Percentiles rank a stretch among this genome's conserved stretches.
Conservation (phyloP, 2,113 vertebrate genomes). For the Psettodes erumei region DNA sequence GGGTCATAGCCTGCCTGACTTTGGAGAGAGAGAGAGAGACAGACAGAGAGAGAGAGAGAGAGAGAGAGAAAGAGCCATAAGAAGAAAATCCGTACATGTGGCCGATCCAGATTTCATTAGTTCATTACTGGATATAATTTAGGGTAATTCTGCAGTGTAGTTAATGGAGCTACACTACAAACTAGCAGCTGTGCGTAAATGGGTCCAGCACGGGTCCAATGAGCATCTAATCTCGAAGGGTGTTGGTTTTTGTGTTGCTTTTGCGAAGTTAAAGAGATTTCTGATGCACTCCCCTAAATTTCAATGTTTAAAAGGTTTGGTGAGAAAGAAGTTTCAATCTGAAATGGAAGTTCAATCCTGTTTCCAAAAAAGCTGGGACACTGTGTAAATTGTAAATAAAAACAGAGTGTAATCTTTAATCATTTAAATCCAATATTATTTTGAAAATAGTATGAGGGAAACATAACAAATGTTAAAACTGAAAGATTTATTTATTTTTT, state of each 20-base stretch:
- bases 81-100: neutral
- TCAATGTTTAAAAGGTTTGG: no score
- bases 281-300: neutral
- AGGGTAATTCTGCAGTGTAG: neutral
- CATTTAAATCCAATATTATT: no score
- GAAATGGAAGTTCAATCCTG: no score
- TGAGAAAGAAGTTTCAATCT: neutral
- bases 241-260: neutral
- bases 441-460: no score
- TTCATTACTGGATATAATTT: neutral
- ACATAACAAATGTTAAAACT: no score
- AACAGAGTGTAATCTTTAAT: no score
- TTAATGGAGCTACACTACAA: neutral
- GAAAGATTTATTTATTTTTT: no score
- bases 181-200: neutral
- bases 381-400: no score
- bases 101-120: neutral
- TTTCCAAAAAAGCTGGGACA: no score
- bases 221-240: neutral
- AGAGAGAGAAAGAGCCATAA: neutral
- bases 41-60: no score
- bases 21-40: no score
- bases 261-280: neutral
- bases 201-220: neutral
- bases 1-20: neutral